Evolutionary conservation across 2,888 invertebrate species (phyloP).

Genomic region (Dynastes tityus): DNA sequence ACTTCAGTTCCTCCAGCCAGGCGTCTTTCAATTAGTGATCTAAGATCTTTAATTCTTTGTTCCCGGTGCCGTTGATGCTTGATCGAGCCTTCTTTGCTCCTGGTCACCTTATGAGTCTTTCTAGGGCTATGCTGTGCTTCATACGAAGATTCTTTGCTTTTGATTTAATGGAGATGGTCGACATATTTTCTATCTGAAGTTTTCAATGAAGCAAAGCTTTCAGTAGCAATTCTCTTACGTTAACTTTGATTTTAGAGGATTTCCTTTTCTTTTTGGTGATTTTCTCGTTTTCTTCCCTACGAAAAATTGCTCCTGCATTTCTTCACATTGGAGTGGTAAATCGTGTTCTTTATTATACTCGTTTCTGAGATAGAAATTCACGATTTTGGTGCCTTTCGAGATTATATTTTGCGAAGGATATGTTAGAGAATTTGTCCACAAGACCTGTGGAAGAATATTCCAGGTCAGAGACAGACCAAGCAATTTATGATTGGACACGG

Average conservation of each 20-base stretch:
- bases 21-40: conserved; percentile 71
- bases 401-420: conserved; percentile 75
- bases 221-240: conserved; percentile 51
- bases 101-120: conserved; percentile 58
- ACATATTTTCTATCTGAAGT: conserved; percentile 33
- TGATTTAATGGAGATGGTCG: conserved; percentile 43
- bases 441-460: conserved; percentile 66
- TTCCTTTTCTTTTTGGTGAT: conserved; percentile 47
- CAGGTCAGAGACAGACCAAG: too few relatives aligned
- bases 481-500: too few relatives aligned
- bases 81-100: conserved; percentile 62
- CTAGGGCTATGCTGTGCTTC: background rate
- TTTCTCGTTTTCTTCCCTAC: background rate
- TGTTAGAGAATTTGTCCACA: conserved; percentile 75
- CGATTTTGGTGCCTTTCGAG: conserved; percentile 70
- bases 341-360: conserved; percentile 60
- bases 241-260: conserved; percentile 35
- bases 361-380: conserved; percentile 63
- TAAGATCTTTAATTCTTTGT: conserved; percentile 66
- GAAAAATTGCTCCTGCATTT: background rate
- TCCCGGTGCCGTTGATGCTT: background rate
- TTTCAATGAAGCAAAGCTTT: conserved; percentile 40
- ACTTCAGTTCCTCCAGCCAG: conserved; percentile 74
- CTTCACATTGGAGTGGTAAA: conserved; percentile 7
- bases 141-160: conserved; percentile 10